phyloP scores from a whole-genome alignment of 2,797 vertebrate genomes.

The Crenichthys baileyi region DNA sequence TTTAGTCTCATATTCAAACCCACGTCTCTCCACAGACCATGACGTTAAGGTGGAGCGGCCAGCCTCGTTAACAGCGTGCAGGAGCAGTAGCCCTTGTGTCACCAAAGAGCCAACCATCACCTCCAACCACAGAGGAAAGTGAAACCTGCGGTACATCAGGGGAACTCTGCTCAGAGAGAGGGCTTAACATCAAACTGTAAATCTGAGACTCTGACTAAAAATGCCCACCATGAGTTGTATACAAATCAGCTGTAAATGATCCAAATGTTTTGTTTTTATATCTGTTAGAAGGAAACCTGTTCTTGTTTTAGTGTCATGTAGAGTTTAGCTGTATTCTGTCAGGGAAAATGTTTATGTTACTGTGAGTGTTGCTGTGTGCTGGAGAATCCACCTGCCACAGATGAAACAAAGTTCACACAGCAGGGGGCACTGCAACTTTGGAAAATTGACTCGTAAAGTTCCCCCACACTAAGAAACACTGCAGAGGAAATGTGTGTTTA shows the following conservation, averaged over 20 bases:
- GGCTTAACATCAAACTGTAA: slow-evolving; percentile 28
- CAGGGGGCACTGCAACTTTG: slow-evolving; percentile 72
- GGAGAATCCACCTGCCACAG: slow-evolving; percentile 21
- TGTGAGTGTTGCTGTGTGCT: slow-evolving; percentile 22
- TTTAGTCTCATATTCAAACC: slow-evolving; percentile 21
- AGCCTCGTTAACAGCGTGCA: slow-evolving; percentile 72
- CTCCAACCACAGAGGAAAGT: slow-evolving; percentile 79
- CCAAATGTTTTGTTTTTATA: slow-evolving; percentile 31
- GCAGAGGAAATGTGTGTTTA: slow-evolving; percentile 17
- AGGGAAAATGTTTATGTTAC: slow-evolving; percentile 16
- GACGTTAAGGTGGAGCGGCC: slow-evolving; percentile 85
- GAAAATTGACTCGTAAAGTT: slow-evolving; percentile 30
- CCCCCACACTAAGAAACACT: slow-evolving; percentile 1
- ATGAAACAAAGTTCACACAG: slow-evolving; percentile 46
- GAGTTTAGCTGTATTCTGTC: slow-evolving; percentile 22
- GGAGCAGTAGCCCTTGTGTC: slow-evolving; percentile 83
- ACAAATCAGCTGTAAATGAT: slow-evolving; percentile 28
- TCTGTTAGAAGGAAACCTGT: slow-evolving; percentile 26
- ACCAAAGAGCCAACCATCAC: slow-evolving; percentile 82
- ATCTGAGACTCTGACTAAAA: slow-evolving; percentile 33
- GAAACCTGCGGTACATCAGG: slow-evolving; percentile 48
- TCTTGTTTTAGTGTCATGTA: slow-evolving; percentile 25
- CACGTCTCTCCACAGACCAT: slow-evolving; percentile 80
- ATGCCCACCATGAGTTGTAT: slow-evolving; percentile 26
- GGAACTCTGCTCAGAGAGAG: slow-evolving; percentile 43